Percentiles rank a stretch among this genome's conserved stretches.
phyloP scores from a whole-genome alignment of 2,797 vertebrate species.

The Scolopax bukidnonensis region DNA sequence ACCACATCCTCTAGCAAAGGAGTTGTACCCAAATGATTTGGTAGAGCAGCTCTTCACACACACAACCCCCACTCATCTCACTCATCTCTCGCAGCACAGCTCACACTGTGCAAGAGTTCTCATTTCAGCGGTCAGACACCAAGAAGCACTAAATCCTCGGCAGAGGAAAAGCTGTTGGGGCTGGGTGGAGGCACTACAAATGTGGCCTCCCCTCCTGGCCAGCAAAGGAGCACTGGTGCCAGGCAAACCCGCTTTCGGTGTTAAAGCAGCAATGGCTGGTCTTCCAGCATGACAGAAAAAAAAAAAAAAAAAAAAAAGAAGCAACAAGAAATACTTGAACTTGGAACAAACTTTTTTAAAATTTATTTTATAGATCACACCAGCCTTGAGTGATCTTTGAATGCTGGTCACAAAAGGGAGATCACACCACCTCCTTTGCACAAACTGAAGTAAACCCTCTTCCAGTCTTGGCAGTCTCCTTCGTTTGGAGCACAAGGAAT shows the following conservation, averaged over 20 bases:
- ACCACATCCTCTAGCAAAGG: neutral
- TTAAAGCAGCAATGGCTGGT: neutral
- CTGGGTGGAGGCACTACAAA: neutral
- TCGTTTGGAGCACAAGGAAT: constrained; percentile 60
- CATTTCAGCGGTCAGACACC: accelerated
- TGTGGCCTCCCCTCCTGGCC: accelerated
- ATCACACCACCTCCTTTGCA: constrained; percentile 43
- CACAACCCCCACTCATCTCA: too few relatives aligned
- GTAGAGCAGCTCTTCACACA: neutral
- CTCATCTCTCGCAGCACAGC: neutral
- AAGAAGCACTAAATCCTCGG: neutral
- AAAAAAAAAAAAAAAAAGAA: neutral
- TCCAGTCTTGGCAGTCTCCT: constrained; percentile 49
- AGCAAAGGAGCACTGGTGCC: neutral
- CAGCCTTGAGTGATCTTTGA: constrained; percentile 66
- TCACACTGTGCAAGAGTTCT: neutral
- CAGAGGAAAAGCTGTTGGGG: neutral
- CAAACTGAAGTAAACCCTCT: constrained; percentile 39
- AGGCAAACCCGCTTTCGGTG: accelerated
- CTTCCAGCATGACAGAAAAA: constrained; percentile 4
- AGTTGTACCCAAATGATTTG: neutral
- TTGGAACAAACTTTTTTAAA: constrained; percentile 72
- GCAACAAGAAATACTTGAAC: neutral
- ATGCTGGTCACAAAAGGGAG: constrained; percentile 72
- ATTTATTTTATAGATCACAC: constrained; percentile 77